These are phyloP conservation scores for Clunio marinus DNA, from an alignment of 2,888 invertebrate species.

Conservation along the genomic window DNA sequence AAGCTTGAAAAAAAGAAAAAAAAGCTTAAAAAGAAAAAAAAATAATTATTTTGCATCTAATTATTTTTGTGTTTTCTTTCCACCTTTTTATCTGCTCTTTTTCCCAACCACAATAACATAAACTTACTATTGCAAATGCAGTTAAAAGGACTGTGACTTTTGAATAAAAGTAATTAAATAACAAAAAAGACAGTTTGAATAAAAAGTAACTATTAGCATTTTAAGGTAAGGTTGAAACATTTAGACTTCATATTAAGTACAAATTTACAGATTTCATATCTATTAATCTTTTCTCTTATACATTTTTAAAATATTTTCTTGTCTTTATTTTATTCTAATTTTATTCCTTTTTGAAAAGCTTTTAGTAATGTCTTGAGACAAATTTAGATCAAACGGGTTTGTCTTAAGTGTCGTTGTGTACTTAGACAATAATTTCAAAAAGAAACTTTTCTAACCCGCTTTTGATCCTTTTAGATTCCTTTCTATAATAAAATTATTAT, in stretches of 20 bases:
- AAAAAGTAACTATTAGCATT: not conserved
- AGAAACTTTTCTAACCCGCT: no score
- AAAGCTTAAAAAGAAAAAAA: no score
- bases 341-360: no score
- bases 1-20: not conserved
- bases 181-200: not conserved
- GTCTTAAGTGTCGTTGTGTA: no score
- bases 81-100: conserved; percentile 17
- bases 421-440: no score
- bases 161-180: conserved; percentile 9
- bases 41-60: no score
- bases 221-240: conserved; percentile 17
- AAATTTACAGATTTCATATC: not conserved
- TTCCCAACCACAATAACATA: not conserved
- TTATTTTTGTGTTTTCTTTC: conserved; percentile 15
- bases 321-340: no score
- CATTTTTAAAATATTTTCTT: no score
- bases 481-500: no score
- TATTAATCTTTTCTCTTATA: not conserved
- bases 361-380: no score
- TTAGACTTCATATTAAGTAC: not conserved
- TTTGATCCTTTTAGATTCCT: no score
- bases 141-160: conserved; percentile 34
- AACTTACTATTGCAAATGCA: conserved; percentile 11
- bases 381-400: no score